These are phyloP conservation scores for Lycopodina hypogea DNA, from an alignment of 37 sponge, comb jelly and placozoan genomes.

Conservation along the genomic window DNA sequence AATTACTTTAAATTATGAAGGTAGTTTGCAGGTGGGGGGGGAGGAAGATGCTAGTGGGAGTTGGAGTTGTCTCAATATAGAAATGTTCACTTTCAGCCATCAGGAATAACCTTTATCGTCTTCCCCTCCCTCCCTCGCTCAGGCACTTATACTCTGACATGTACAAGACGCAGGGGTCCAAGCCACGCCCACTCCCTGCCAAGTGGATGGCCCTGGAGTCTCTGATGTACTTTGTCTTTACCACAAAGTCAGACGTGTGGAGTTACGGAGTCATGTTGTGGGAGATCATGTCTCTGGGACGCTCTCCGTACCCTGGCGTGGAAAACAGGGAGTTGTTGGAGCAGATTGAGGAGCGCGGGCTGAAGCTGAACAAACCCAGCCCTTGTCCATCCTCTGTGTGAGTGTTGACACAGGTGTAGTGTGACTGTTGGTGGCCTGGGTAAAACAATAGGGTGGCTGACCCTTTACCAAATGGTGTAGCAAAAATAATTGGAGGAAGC, in stretches of 20 bases:
- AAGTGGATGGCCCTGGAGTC: slow-evolving; percentile 88
- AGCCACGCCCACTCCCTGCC: slow-evolving; percentile 86
- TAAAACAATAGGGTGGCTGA: too few species aligned
- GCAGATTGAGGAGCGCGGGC: slow-evolving; percentile 75
- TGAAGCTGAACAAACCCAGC: slow-evolving; percentile 55
- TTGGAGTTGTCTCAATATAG: too few species aligned
- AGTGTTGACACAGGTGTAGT: too few species aligned
- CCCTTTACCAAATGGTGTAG: too few species aligned
- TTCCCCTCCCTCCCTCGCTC: neutral
- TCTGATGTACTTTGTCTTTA: slow-evolving; percentile 76
- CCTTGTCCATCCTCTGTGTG: slow-evolving; percentile 54
- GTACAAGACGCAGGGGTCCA: slow-evolving; percentile 62
- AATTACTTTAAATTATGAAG: too few species aligned
- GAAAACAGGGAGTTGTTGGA: slow-evolving; percentile 81
- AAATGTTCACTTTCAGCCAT: too few species aligned
- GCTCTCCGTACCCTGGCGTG: slow-evolving; percentile 83
- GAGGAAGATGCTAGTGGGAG: too few species aligned
- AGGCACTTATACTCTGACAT: slow-evolving; percentile 82
- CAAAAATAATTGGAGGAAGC: too few species aligned
- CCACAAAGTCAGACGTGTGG: slow-evolving; percentile 78
- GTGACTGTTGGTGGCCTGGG: too few species aligned
- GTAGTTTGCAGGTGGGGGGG: too few species aligned
- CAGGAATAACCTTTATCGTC: too few species aligned
- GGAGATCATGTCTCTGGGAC: slow-evolving; percentile 89
- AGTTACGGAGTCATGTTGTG: slow-evolving; percentile 88